Conservation (phyloP, 2,113 vertebrate species). For the Toxostoma redivivum region DNA sequence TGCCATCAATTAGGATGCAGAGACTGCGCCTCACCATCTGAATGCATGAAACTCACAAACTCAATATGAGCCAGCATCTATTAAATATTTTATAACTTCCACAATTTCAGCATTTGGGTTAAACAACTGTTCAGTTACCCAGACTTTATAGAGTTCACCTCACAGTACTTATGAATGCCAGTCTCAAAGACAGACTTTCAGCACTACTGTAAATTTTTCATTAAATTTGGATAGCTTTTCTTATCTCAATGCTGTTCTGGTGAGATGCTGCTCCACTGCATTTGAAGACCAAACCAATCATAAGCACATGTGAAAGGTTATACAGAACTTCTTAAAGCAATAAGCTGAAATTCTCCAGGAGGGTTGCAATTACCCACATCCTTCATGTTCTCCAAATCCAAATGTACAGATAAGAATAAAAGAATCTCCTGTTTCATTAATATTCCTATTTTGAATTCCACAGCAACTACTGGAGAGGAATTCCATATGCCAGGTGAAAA, state of each 20-base stretch:
- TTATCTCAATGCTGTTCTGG: fast-evolving
- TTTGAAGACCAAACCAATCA: background rate
- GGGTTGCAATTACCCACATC: fast-evolving
- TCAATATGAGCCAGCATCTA: background rate
- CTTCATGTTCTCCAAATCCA: background rate
- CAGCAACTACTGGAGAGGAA: background rate
- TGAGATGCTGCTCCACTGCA: background rate
- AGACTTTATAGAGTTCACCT: background rate
- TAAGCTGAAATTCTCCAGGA: background rate
- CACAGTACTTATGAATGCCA: background rate
- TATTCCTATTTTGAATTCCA: background rate
- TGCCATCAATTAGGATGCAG: background rate
- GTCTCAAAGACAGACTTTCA: background rate
- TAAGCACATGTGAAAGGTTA: background rate
- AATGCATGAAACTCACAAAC: background rate
- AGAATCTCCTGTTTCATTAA: background rate
- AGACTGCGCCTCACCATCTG: conserved; percentile 4
- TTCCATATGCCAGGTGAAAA: background rate
- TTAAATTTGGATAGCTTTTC: background rate
- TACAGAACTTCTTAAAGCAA: background rate
- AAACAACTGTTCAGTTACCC: background rate
- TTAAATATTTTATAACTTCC: conserved; percentile 38
- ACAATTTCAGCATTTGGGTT: background rate
- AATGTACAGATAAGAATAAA: background rate
- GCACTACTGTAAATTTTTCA: background rate